These are phyloP conservation scores for Meloidogyne exigua DNA, from an alignment of 1,140 invertebrate species.

Conservation along the genomic window DNA sequence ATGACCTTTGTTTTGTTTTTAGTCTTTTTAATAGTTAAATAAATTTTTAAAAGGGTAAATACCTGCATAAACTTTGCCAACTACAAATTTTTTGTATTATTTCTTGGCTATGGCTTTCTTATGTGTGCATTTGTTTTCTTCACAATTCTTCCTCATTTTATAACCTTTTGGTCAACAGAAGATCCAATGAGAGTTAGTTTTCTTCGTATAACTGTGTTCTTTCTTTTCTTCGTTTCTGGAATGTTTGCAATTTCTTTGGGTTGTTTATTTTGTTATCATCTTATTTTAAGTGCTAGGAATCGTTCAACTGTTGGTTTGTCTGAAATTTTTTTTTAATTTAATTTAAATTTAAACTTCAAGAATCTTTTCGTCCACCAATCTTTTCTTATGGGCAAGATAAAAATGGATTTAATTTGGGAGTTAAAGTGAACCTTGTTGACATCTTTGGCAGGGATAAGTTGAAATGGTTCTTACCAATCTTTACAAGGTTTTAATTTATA, in stretches of 20 bases:
- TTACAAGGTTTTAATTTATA: slow-evolving; percentile 40
- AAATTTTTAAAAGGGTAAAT: slow-evolving; percentile 55
- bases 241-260: slow-evolving; percentile 45
- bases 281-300: slow-evolving; percentile 41
- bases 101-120: slow-evolving; percentile 54
- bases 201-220: slow-evolving; percentile 27
- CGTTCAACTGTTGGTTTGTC: slow-evolving; percentile 45
- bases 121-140: slow-evolving; percentile 48
- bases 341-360: slow-evolving; percentile 28
- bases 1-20: too few relatives aligned
- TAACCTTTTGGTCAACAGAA: slow-evolving; percentile 29
- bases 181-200: slow-evolving; percentile 24
- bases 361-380: slow-evolving; percentile 47
- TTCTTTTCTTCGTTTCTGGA: slow-evolving; percentile 46
- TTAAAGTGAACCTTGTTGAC: slow-evolving; percentile 37
- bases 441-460: slow-evolving; percentile 35
- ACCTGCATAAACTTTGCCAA: slow-evolving; percentile 56
- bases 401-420: slow-evolving; percentile 43
- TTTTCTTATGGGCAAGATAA: slow-evolving; percentile 45
- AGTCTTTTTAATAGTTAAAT: too few relatives aligned
- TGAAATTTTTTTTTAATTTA: not conserved
- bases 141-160: slow-evolving; percentile 48
- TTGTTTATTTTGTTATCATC: slow-evolving; percentile 48
- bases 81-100: slow-evolving; percentile 62
- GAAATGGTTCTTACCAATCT: slow-evolving; percentile 43